Evolutionary conservation across 2,113 vertebrate species (phyloP), one percentile per base, ranked within the genome.

Genomic region (Illadopsis cleaveri): DNA sequence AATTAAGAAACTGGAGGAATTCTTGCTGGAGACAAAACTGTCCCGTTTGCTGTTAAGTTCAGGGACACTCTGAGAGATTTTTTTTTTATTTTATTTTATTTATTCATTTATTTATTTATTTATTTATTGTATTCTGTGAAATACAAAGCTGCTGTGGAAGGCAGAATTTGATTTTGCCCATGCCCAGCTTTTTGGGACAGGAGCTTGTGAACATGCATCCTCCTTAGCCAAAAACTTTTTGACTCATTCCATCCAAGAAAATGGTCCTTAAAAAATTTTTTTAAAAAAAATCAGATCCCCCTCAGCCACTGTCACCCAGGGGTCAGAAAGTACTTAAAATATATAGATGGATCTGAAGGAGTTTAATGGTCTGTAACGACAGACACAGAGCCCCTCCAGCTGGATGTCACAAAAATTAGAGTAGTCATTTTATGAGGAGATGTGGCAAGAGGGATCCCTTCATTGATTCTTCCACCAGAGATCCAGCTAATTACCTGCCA

Each of bases 291-390:
- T 53, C 47, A 77, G 10, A 45, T 23, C 1, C 30, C 75, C 37
- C n/a, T 81, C 1, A 6, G 71, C 45, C 75, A 48, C 75, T 72
- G 83, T 73, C 92, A 96, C 60, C 40, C 17, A 58, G 35, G 38
- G 64, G 50, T 90, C 92, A 94, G 66, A 89, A 91, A 69, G 71
- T 24, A 37, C 86, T 91, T 94, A 37, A 79, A 94, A 91, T 28
- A 71, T 8, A 81, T 18, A 38, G 88, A 73, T 73, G 50, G 72
- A 88, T 89, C 86, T 89, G 89, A 93, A 89, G 60, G 84, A 82
- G 80, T 71, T 60, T 93, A 96, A 96, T 95, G 90, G 96, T 89
- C 68, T 95, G 89, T 93, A 86, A 96, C 15, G 60, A 72, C 86
- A 94, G 82, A 65, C 11, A 53, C 48, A 84, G 90, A 48, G 65